phyloP scores from a whole-genome alignment of 2,113 vertebrate genomes.

The Elgaria multicarinata region DNA sequence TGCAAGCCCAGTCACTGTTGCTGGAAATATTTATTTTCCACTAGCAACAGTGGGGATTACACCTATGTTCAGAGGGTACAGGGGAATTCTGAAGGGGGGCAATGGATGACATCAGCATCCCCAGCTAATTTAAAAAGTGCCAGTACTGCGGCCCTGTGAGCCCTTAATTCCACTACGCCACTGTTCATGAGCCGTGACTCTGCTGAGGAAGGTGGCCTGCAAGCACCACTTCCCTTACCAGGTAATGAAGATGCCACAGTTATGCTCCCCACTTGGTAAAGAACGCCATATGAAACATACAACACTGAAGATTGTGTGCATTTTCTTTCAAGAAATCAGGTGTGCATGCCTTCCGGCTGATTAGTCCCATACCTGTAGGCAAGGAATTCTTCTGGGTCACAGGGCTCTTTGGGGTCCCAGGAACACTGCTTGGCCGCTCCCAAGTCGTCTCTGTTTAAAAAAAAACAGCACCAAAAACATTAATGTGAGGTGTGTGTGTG shows the following conservation, averaged over 20 bases:
- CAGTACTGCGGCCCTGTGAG: too few species aligned
- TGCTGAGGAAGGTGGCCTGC: neutral
- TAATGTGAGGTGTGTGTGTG: slow-evolving; percentile 5
- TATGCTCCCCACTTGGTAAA: neutral
- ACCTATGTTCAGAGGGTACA: too few species aligned
- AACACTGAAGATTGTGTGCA: neutral
- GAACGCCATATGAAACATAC: neutral
- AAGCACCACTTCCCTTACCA: neutral
- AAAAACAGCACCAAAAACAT: too few species aligned
- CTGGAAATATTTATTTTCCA: too few species aligned
- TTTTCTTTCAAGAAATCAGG: neutral
- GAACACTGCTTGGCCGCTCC: slow-evolving; percentile 89
- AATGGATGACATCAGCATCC: too few species aligned
- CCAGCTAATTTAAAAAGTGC: too few species aligned
- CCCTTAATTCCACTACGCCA: too few species aligned
- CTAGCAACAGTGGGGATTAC: too few species aligned
- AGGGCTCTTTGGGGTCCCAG: slow-evolving; percentile 88
- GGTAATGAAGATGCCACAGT: neutral
- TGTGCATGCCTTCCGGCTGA: neutral
- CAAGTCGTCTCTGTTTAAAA: slow-evolving; percentile 91
- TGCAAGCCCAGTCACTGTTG: too few species aligned
- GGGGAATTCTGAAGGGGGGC: too few species aligned
- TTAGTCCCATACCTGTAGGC: slow-evolving; percentile 85
- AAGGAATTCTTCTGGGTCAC: slow-evolving; percentile 86
- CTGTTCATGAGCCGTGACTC: too few species aligned